Base-by-base conservation (phyloP, 2,888 invertebrate species). In the Argynnis bischoffii region DNA sequence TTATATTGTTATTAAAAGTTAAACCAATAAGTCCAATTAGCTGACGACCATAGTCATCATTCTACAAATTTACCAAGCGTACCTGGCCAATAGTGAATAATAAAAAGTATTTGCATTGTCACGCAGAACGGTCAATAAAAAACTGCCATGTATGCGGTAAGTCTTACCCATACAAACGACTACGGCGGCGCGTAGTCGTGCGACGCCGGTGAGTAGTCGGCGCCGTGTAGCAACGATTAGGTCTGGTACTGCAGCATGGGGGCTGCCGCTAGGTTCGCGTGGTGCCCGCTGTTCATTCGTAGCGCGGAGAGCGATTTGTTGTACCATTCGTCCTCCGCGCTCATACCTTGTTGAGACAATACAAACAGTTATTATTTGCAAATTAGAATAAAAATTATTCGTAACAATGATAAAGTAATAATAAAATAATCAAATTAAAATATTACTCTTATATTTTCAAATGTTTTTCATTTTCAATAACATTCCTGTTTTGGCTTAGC, bases 241-340 rank as follows among this genome's bases (percentile, higher is more conserved):
- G 97, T 97, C 93, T 99, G 99, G 93, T 99, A 99, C 87, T 99
- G 99, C 77, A 99, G 94, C 97, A 99, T 98, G 69, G 98, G 98
- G 78, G 98, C 97, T 72, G 98, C 98, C 69, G 98, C 96, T 82
- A 99, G 95, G 93, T 98, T 98, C 77, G 98, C 98, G 91, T 98
- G 97, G 90, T 98, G 98, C 64, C 98, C 97, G 82, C 97, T 96
- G 94, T 99, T 99, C 99, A 99, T 99, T 88, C 99, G 95, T 79
- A 99, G 94, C 66, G 99, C 99, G 70, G 98, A 98, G 82, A 99
- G 94, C 82, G 98, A 98, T 93, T 99, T 99, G 94, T 99, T 99
- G 95, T 99, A 99, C 99, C 99, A 99, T 91, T 99, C 98, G 87
- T 97, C 98, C 87, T 97, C 97, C 59, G 97, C 96, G 76, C 96